Base-by-base conservation (phyloP, 2,113 vertebrate genomes). In the Eulemur rufifrons region DNA sequence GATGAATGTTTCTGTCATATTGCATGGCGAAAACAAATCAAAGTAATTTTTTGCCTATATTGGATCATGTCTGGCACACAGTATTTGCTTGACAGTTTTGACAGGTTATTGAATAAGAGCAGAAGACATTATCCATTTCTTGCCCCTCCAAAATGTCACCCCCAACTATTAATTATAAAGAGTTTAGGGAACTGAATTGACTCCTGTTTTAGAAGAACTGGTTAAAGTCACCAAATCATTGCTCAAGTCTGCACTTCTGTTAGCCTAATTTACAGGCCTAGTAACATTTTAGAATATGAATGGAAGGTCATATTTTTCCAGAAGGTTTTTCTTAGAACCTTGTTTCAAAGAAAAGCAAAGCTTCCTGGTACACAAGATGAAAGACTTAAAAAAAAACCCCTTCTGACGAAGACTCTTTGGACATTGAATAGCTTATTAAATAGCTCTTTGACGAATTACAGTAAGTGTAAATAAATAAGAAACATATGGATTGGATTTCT, bases 271-370 rank as follows among this genome's bases (percentile, higher is more conserved):
- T 47, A 20, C 68, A 71, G n/a, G 63, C 71, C 37, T 47, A 29
- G 56, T 59, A 83, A 61, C 95, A 86, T 89, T 94, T 95, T 89
- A 89, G 91, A 81, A 91, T 69, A 52, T 39, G 95, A 96, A 69
- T 94, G 91, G 77, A 97, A 96, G 91, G 93, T 97, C 96, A 96
- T 64, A 93, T 97, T 97, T 97, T 98, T 97, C 93, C 91, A 77
- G 92, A 96, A 54, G 76, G 50, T 54, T 78, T 77, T 78, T 78
- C 77, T 97, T 81, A 91, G 89, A 96, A 89, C 10, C 59, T 91
- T 91, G 34, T 98, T 97, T 96, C 93, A 94, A 95, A 97, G 93
- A 83, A 87, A 87, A 95, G 81, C 91, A 84, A 96, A 94, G 76
- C 42, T 95, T 97, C 93, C 92, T 97, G 87, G 83, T 84, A 52